A percentile compares a stretch with the other conserved stretches of the same genome.
Evolutionary conservation across 2,888 invertebrate species (phyloP).

Genomic region (Galeruca laticollis): DNA sequence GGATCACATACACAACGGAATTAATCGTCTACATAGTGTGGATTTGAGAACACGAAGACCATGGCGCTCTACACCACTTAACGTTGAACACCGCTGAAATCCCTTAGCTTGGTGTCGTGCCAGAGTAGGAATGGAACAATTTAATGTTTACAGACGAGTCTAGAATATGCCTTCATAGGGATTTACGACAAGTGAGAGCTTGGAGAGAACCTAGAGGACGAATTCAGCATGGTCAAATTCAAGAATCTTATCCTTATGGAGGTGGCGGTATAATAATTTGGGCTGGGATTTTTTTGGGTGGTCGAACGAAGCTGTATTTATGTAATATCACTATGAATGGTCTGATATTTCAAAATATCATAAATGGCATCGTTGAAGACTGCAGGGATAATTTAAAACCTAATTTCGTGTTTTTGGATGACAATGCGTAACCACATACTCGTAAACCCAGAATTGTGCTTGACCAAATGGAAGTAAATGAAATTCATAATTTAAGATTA

Average conservation of each 20-base stretch:
- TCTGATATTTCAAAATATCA: neutral
- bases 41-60: neutral
- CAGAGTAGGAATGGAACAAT: neutral
- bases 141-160: too few relatives aligned
- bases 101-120: neutral
- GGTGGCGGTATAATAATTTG: neutral
- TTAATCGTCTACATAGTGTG: neutral
- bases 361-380: neutral
- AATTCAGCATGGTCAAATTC: too few relatives aligned
- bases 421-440: neutral
- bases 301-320: neutral
- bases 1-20: neutral
- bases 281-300: neutral
- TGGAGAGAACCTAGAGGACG: neutral
- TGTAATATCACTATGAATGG: neutral
- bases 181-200: neutral
- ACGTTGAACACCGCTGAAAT: conserved; percentile 4
- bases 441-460: too few relatives aligned
- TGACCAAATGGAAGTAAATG: too few relatives aligned
- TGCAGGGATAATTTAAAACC: neutral
- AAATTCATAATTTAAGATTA: neutral
- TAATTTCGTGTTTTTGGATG: neutral
- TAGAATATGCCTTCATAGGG: neutral
- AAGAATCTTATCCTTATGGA: neutral
- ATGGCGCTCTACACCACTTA: neutral